A percentile compares a stretch with the other conserved stretches of the same genome.
phyloP scores from a whole-genome alignment of 2,797 vertebrate genomes.

The Takifugu rubripes region DNA sequence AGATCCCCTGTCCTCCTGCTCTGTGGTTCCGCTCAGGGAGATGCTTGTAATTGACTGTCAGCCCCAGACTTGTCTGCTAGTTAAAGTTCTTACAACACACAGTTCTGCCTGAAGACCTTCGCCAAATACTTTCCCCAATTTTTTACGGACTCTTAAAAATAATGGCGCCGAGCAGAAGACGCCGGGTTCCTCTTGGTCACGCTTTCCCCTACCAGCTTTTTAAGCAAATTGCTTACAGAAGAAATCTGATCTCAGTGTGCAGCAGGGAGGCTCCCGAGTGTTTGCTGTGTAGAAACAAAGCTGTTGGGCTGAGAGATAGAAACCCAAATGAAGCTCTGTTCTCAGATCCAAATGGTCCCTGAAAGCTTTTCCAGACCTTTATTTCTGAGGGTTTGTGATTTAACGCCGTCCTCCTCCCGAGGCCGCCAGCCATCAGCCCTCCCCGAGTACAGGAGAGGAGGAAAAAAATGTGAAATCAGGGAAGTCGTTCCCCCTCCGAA shows the following conservation, averaged over 20 bases:
- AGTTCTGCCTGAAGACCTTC: slow-evolving; percentile 21
- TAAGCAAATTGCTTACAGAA: too few relatives aligned
- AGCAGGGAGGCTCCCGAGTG: too few relatives aligned
- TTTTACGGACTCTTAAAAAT: slow-evolving; percentile 4
- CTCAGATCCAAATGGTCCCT: too few relatives aligned
- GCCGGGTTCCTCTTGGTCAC: slow-evolving; percentile 11
- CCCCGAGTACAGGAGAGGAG: slow-evolving; percentile 21
- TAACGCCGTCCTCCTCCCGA: slow-evolving; percentile 10
- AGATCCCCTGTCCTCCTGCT: slow-evolving; percentile 43
- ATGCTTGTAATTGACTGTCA: slow-evolving; percentile 66
- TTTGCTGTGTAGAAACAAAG: too few relatives aligned
- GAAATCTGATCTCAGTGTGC: too few relatives aligned
- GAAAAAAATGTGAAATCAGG: slow-evolving; percentile 9
- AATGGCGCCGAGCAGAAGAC: too few relatives aligned
- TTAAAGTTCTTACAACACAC: slow-evolving; percentile 27
- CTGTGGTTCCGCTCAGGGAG: not conserved
- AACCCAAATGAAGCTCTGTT: too few relatives aligned
- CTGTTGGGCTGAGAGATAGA: too few relatives aligned
- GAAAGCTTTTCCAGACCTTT: too few relatives aligned
- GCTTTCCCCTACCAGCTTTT: not conserved
- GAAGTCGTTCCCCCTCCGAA: slow-evolving; percentile 19
- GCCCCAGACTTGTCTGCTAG: slow-evolving; percentile 31
- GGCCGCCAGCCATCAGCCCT: slow-evolving; percentile 13
- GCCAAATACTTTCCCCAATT: slow-evolving; percentile 41
- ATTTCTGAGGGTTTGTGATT: too few relatives aligned